Percentiles rank a stretch among this genome's conserved stretches.
Conservation (phyloP, 2,797 vertebrate species). For the Jordanella pulchra region DNA sequence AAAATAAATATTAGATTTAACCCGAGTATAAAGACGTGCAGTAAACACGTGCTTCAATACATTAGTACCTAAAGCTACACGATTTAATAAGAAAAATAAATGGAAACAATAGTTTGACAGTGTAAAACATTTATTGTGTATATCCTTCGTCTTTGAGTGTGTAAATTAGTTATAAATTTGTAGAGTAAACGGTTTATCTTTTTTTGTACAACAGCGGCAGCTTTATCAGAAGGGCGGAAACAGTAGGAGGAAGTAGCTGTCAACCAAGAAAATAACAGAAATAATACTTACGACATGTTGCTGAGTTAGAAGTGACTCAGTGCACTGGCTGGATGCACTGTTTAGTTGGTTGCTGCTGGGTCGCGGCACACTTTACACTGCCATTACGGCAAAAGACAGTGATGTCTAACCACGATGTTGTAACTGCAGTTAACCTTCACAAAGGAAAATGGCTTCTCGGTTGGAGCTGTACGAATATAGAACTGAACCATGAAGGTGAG, state of each 20-base stretch:
- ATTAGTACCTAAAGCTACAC: neutral
- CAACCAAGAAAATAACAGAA: neutral
- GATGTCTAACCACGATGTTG: slow-evolving; percentile 9
- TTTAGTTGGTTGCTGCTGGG: slow-evolving; percentile 73
- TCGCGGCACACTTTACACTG: slow-evolving; percentile 78
- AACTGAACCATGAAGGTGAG: neutral
- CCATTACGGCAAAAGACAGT: slow-evolving; percentile 74
- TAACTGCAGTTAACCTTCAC: neutral
- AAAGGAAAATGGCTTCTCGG: slow-evolving; percentile 38
- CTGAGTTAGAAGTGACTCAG: slow-evolving; percentile 73
- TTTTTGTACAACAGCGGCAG: neutral
- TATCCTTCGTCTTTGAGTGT: neutral
- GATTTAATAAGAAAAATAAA: neutral
- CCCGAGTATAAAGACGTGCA: neutral
- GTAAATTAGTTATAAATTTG: neutral
- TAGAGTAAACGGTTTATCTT: neutral
- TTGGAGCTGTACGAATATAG: slow-evolving; percentile 19
- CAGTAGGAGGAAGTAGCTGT: slow-evolving; percentile 10
- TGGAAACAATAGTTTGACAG: too few relatives aligned
- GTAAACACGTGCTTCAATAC: fast-evolving
- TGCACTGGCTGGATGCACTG: slow-evolving; percentile 84
- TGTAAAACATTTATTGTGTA: neutral
- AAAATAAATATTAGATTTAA: fast-evolving
- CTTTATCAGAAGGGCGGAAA: neutral
- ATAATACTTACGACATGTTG: slow-evolving; percentile 82